Conservation (phyloP, 2,888 invertebrate genomes). For the Ichneumon xanthorius region DNA sequence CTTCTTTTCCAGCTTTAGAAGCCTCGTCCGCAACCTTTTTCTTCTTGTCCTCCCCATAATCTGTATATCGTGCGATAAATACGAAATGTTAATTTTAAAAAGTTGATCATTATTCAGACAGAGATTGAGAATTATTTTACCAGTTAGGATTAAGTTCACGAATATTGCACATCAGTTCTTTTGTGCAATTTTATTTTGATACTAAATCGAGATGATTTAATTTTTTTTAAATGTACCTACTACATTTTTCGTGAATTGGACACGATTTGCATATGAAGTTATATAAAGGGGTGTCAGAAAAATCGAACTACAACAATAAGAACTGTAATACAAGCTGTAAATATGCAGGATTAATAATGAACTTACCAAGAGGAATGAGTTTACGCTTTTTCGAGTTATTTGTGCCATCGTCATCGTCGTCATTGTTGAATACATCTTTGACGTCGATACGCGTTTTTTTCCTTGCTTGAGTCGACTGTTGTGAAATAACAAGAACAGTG, state of each 20-base stretch:
- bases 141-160: too few species aligned
- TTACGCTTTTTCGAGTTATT: slow-evolving; percentile 89
- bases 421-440: slow-evolving; percentile 94
- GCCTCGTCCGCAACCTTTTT: slow-evolving; percentile 84
- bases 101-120: background rate
- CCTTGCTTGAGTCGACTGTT: slow-evolving; percentile 85
- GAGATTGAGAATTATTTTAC: background rate
- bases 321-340: background rate
- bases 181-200: too few species aligned
- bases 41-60: slow-evolving; percentile 88
- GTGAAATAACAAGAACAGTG: slow-evolving; percentile 73
- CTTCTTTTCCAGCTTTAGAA: slow-evolving; percentile 87
- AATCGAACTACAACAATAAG: background rate
- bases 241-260: too few species aligned
- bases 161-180: too few species aligned
- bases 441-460: slow-evolving; percentile 90
- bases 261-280: too few species aligned
- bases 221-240: too few species aligned
- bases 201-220: too few species aligned
- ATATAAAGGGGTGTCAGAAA: too few species aligned
- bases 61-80: slow-evolving; percentile 79
- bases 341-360: slow-evolving; percentile 20
- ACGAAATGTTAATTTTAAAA: slow-evolving; percentile 1
- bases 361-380: slow-evolving; percentile 90
- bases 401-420: slow-evolving; percentile 89